Evolutionary conservation across 2,797 vertebrate genomes (phyloP).

Genomic region (Denticeps clupeoides): DNA sequence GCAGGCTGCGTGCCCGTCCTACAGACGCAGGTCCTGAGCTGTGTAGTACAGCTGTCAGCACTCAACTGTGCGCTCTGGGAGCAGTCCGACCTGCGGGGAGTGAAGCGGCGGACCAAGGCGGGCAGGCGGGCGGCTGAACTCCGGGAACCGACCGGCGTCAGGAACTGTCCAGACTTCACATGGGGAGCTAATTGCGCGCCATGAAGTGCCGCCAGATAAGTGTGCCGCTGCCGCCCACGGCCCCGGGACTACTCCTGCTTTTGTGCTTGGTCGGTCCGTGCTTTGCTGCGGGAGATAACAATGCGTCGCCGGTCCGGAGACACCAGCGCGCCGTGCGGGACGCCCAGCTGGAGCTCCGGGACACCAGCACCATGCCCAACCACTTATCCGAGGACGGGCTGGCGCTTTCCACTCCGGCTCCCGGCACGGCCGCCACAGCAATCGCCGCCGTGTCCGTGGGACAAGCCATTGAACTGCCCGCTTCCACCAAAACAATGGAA

Average conservation of each 20-base stretch:
- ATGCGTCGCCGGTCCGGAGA: conserved; percentile 3
- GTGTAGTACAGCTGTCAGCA: not conserved
- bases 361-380: conserved; percentile 7
- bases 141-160: no score
- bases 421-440: not conserved
- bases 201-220: conserved; percentile 2
- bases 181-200: conserved; percentile 8
- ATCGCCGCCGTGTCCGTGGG: not conserved
- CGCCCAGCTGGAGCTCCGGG: not conserved
- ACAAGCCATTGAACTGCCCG: not conserved
- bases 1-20: no score
- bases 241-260: conserved; percentile 5
- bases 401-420: conserved; percentile 1
- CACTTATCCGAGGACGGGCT: conserved; percentile 7
- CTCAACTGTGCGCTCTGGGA: no score
- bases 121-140: no score
- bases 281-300: conserved; percentile 5
- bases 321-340: conserved; percentile 2
- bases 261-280: conserved; percentile 2
- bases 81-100: no score
- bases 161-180: not conserved
- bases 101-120: no score
- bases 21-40: no score
- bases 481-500: not conserved
- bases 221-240: conserved; percentile 6